Conservation (phyloP, 1,140 invertebrate genomes). For the Paraescarpia echinospica region DNA sequence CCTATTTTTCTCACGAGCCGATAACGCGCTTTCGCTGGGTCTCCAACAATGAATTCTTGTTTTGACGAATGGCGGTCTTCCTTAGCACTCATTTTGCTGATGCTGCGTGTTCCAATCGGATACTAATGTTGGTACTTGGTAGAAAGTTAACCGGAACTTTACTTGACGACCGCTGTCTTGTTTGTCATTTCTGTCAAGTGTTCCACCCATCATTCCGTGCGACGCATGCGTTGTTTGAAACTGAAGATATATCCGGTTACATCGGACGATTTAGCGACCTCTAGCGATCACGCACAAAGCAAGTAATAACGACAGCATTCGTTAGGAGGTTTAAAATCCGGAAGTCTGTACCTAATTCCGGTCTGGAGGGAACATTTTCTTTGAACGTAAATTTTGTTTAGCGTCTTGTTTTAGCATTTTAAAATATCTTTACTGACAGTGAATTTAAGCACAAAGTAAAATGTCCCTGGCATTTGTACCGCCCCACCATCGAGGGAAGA, state of each 20-base stretch:
- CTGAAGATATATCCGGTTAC: neutral
- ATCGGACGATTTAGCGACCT: neutral
- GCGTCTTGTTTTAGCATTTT: neutral
- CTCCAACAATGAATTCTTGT: constrained; percentile 28
- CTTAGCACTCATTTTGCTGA: neutral
- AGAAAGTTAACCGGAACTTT: neutral
- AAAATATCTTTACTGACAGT: neutral
- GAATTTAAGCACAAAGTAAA: neutral
- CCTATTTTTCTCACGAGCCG: constrained; percentile 95
- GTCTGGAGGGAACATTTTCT: constrained; percentile 2
- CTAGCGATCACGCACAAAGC: neutral
- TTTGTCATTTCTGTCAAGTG: constrained; percentile 5
- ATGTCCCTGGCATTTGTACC: neutral
- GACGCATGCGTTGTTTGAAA: neutral
- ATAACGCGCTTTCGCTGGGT: constrained; percentile 63
- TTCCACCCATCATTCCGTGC: neutral
- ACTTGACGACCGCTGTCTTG: neutral
- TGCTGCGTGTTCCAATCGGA: neutral
- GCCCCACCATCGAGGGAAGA: neutral
- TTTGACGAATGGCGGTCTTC: constrained; percentile 11
- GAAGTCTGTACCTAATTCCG: neutral
- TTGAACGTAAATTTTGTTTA: neutral
- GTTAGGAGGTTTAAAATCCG: neutral
- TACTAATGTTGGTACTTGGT: neutral
- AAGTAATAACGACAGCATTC: neutral